Percentiles rank a stretch among this genome's conserved stretches.
phyloP scores from a whole-genome alignment of 2,797 vertebrate species.

The Hippopotamyrus pictus region DNA sequence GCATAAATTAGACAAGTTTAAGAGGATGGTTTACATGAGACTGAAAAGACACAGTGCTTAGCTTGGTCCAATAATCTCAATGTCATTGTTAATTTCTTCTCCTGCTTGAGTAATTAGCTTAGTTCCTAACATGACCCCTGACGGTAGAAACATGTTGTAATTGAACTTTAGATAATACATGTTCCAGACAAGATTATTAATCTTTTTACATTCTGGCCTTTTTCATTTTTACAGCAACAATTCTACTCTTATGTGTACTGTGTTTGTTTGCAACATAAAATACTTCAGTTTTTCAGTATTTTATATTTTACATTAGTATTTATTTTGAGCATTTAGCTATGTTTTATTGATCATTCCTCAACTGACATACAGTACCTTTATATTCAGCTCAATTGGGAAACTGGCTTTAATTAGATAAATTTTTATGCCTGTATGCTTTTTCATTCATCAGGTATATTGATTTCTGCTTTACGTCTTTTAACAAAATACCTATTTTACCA shows the following conservation, averaged over 20 bases:
- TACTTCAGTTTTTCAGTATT: not conserved
- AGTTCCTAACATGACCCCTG: constrained; percentile 56
- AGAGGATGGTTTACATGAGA: constrained; percentile 36
- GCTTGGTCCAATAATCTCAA: constrained; percentile 39
- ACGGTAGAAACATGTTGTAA: constrained; percentile 35
- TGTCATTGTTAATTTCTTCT: constrained; percentile 49
- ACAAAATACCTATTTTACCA: not conserved
- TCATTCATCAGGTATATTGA: not conserved
- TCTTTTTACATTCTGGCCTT: not conserved
- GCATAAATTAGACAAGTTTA: constrained; percentile 65
- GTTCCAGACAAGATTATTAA: constrained; percentile 11
- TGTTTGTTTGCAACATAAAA: not conserved
- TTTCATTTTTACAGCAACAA: constrained; percentile 6
- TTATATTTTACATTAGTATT: not conserved
- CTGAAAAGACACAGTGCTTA: constrained; percentile 28
- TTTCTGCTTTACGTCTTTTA: not conserved
- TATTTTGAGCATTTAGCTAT: not conserved
- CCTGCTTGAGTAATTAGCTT: constrained; percentile 56
- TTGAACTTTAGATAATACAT: constrained; percentile 50
- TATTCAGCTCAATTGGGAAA: not conserved
- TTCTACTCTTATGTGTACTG: not conserved
- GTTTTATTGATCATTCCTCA: not conserved
- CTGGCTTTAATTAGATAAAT: not conserved
- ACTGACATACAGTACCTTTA: not conserved
- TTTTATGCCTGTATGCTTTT: not conserved